These are phyloP conservation scores for Chrysomela aeneicollis DNA, from an alignment of 2,888 invertebrate species.

Conservation along the genomic window DNA sequence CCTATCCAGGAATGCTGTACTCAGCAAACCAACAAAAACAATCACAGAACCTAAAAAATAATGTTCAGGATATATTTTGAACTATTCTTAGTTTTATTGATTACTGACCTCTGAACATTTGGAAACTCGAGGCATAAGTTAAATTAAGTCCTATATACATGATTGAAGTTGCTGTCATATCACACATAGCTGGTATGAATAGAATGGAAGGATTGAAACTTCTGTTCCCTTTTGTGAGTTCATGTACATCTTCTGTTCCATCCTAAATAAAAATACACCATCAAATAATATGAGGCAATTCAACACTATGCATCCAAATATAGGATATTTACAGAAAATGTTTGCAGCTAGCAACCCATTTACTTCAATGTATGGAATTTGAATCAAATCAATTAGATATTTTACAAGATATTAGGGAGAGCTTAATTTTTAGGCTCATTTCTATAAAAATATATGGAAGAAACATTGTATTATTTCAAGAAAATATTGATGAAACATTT, in stretches of 20 bases:
- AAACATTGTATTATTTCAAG: too few relatives aligned
- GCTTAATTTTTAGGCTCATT: too few relatives aligned
- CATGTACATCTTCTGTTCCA: constrained; percentile 64
- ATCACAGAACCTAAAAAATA: constrained; percentile 75
- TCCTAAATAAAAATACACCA: constrained; percentile 40
- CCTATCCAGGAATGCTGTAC: constrained; percentile 80
- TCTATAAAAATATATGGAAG: too few relatives aligned
- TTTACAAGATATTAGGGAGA: too few relatives aligned
- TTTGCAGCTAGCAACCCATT: too few relatives aligned
- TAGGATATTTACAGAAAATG: too few relatives aligned
- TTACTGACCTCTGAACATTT: constrained; percentile 78
- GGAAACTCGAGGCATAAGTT: constrained; percentile 93
- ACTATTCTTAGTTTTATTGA: too few relatives aligned
- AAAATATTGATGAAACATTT: neutral
- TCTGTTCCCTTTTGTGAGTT: constrained; percentile 75
- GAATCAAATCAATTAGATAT: too few relatives aligned
- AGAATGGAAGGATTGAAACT: constrained; percentile 83
- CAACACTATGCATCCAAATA: too few relatives aligned
- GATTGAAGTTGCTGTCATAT: constrained; percentile 86
- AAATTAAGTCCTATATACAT: constrained; percentile 92
- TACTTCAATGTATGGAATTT: too few relatives aligned
- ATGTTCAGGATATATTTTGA: neutral
- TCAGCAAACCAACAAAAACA: constrained; percentile 87
- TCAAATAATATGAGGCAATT: neutral
- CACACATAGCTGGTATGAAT: constrained; percentile 87